Conservation (phyloP, 2,888 invertebrate genomes). For the Eurytoma californica region DNA sequence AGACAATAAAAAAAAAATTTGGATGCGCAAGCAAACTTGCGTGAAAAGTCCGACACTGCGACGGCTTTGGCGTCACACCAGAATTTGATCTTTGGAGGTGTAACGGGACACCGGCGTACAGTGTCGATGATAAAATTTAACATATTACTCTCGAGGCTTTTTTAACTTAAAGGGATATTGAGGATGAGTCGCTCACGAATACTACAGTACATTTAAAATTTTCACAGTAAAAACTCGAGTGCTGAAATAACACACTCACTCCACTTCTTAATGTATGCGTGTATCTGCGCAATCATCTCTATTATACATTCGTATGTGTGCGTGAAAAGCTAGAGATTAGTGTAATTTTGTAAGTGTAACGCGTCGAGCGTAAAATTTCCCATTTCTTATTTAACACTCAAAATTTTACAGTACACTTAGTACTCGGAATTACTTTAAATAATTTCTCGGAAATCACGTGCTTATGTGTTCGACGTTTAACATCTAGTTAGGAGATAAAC, state of each 20-base stretch:
- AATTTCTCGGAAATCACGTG: conserved; percentile 56
- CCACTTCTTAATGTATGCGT: too few relatives aligned
- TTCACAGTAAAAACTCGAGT: too few relatives aligned
- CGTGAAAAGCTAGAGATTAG: too few relatives aligned
- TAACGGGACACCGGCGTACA: conserved; percentile 47
- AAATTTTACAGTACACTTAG: conserved; percentile 21
- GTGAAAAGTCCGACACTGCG: conserved; percentile 1
- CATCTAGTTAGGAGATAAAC: conserved; percentile 21
- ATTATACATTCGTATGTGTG: too few relatives aligned
- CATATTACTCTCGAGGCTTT: conserved; percentile 15
- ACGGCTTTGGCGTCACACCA: conserved; percentile 46
- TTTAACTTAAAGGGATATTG: conserved; percentile 7
- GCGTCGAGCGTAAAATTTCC: too few relatives aligned
- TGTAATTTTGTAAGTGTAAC: too few relatives aligned
- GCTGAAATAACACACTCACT: too few relatives aligned
- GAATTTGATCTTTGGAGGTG: conserved; percentile 33
- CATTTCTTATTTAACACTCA: too few relatives aligned
- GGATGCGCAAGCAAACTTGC: conserved; percentile 8
- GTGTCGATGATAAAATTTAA: conserved; percentile 39
- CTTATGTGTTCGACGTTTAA: conserved; percentile 5
- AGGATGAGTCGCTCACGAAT: not conserved
- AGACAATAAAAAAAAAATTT: conserved; percentile 19
- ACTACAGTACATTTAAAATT: too few relatives aligned
- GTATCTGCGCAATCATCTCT: too few relatives aligned
- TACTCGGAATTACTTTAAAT: conserved; percentile 51